A percentile compares a stretch with the other conserved stretches of the same genome.
phyloP scores from a whole-genome alignment of 2,113 vertebrate species.

The Galemys pyrenaicus region DNA sequence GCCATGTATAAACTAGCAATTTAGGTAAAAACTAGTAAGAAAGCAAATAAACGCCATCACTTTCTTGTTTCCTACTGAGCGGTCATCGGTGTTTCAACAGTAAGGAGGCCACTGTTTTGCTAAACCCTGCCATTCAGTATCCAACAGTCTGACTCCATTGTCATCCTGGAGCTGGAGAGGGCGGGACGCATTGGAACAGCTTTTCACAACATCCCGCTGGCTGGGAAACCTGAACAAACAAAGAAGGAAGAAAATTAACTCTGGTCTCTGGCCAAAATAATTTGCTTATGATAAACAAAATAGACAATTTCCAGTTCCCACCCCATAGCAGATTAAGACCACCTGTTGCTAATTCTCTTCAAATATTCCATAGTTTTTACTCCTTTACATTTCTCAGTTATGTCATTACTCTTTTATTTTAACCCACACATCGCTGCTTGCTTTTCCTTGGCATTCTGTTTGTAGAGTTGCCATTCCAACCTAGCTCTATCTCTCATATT shows the following conservation, averaged over 20 bases:
- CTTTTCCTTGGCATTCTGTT: background rate
- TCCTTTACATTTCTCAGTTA: slow-evolving; percentile 54
- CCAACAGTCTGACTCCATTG: background rate
- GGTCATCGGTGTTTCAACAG: background rate
- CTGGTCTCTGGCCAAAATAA: slow-evolving; percentile 72
- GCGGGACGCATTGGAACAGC: background rate
- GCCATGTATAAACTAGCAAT: background rate
- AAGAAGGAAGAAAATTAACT: slow-evolving; percentile 66
- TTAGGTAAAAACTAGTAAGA: background rate
- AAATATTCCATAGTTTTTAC: slow-evolving; percentile 51
- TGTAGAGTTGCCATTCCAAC: background rate
- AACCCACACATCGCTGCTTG: slow-evolving; percentile 27
- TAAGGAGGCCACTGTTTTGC: background rate
- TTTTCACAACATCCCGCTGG: slow-evolving; percentile 60
- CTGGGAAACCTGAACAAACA: slow-evolving; percentile 68
- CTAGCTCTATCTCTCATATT: background rate
- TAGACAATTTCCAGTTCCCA: slow-evolving; percentile 70
- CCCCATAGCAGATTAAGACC: slow-evolving; percentile 67
- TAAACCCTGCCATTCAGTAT: background rate
- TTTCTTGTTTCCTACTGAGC: background rate
- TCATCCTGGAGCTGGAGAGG: slow-evolving; percentile 34
- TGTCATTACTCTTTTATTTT: slow-evolving; percentile 51
- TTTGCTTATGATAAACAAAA: slow-evolving; percentile 77
- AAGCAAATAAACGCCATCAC: background rate
- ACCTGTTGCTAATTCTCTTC: slow-evolving; percentile 74